A percentile compares a stretch with the other conserved stretches of the same genome.
These are phyloP conservation scores for Phycodurus eques DNA, from an alignment of 2,113 vertebrate species.

Conservation along the genomic window DNA sequence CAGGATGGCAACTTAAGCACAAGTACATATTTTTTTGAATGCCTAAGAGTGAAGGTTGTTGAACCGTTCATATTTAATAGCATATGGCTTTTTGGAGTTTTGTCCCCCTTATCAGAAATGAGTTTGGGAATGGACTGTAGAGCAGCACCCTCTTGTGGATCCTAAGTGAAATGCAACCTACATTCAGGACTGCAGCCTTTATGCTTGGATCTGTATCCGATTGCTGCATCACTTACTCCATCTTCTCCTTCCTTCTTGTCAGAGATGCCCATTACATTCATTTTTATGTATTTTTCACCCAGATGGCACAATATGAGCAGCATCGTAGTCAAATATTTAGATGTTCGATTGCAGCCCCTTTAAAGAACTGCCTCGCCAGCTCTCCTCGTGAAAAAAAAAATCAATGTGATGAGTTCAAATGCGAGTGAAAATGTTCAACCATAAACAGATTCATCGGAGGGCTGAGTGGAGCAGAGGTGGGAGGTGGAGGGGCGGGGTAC, in stretches of 20 bases:
- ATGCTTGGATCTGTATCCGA: slow-evolving; percentile 34
- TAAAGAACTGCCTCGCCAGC: slow-evolving; percentile 64
- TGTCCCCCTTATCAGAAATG: slow-evolving; percentile 1
- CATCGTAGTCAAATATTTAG: slow-evolving; percentile 77
- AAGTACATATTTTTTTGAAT: slow-evolving; percentile 56
- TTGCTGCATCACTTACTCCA: slow-evolving; percentile 44
- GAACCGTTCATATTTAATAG: slow-evolving; percentile 40
- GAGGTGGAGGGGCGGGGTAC: slow-evolving; percentile 5
- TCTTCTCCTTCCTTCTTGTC: slow-evolving; percentile 42
- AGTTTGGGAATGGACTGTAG: slow-evolving; percentile 81
- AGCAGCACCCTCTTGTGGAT: slow-evolving; percentile 98
- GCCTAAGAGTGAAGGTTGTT: slow-evolving; percentile 29
- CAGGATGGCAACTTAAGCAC: slow-evolving; percentile 44
- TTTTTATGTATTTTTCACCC: slow-evolving; percentile 45
- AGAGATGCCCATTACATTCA: slow-evolving; percentile 24
- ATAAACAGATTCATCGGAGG: slow-evolving; percentile 69
- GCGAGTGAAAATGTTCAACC: slow-evolving; percentile 66
- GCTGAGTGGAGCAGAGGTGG: slow-evolving; percentile 32
- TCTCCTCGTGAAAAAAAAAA: slow-evolving; percentile 50
- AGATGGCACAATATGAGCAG: slow-evolving; percentile 48
- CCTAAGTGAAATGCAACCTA: slow-evolving; percentile 41
- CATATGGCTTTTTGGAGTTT: slow-evolving; percentile 32
- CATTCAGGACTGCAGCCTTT: slow-evolving; percentile 28
- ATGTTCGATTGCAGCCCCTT: slow-evolving; percentile 69
- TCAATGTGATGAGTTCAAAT: slow-evolving; percentile 72